Conservation (phyloP, 2,113 vertebrate genomes). For the Phrynosoma platyrhinos region DNA sequence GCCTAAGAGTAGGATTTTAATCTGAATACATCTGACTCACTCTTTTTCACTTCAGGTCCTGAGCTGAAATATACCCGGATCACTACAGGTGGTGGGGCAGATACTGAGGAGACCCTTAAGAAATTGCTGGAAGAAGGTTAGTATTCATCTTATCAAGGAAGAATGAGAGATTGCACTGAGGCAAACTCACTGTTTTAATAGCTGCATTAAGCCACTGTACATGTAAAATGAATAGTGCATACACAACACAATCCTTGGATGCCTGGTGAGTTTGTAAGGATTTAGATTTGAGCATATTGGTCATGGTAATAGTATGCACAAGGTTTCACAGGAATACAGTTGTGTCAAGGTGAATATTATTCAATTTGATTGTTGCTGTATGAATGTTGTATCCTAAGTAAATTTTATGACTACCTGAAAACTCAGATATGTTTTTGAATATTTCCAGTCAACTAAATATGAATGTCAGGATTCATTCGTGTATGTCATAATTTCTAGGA, state of each 20-base stretch:
- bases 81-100: slow-evolving; percentile 69
- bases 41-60: slow-evolving; percentile 70
- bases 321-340: neutral
- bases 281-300: neutral
- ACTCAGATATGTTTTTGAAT: neutral
- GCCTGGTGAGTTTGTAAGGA: neutral
- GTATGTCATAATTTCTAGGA: neutral
- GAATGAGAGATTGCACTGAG: neutral
- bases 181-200: neutral
- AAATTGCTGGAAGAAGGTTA: slow-evolving; percentile 81
- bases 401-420: neutral
- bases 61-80: slow-evolving; percentile 82
- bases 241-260: neutral
- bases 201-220: neutral
- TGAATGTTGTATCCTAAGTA: neutral
- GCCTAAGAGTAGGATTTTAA: neutral
- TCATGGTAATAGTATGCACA: neutral
- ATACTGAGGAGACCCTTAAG: slow-evolving; percentile 77
- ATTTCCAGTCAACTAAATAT: neutral
- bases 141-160: slow-evolving; percentile 39
- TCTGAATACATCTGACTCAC: neutral
- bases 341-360: neutral
- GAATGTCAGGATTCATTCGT: neutral
- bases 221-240: neutral
- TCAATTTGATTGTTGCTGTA: neutral